Evolutionary conservation across 2,113 vertebrate species (phyloP).

Genomic region (Microtus oregoni): DNA sequence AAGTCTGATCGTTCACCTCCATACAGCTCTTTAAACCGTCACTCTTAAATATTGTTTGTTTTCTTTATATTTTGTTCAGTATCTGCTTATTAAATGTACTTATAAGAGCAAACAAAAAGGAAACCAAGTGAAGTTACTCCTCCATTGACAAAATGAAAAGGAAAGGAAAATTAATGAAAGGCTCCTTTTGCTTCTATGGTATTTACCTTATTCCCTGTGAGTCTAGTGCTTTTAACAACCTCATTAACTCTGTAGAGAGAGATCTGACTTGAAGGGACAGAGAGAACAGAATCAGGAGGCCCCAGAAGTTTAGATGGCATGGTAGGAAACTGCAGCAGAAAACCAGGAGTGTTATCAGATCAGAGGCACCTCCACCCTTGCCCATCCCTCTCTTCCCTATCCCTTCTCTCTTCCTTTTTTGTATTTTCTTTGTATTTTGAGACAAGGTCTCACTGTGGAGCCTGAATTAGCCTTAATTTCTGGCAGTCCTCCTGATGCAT

Average conservation of each 20-base stretch:
- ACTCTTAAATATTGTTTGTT: background rate
- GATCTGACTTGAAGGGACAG: background rate
- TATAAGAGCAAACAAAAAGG: background rate
- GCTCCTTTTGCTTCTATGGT: background rate
- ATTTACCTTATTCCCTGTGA: background rate
- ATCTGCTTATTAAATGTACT: background rate
- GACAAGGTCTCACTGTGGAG: background rate
- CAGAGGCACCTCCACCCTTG: background rate
- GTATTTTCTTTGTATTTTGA: background rate
- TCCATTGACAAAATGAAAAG: background rate
- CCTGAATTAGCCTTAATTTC: background rate
- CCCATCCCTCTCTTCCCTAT: background rate
- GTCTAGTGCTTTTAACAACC: background rate
- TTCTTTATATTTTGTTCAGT: background rate
- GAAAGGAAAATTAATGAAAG: background rate
- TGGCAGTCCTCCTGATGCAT: background rate
- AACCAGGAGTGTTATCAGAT: background rate
- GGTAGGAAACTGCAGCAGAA: background rate
- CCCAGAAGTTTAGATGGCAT: background rate
- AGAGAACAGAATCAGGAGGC: background rate
- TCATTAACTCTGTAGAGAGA: background rate
- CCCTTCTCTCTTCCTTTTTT: background rate
- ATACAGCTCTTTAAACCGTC: slow-evolving; percentile 34
- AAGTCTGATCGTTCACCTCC: slow-evolving; percentile 88
- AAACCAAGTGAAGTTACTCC: slow-evolving; percentile 9